These are phyloP conservation scores for Apostichopus japonicus DNA, from an alignment of 35 echinoderm and acorn worm genomes.

Conservation along the genomic window DNA sequence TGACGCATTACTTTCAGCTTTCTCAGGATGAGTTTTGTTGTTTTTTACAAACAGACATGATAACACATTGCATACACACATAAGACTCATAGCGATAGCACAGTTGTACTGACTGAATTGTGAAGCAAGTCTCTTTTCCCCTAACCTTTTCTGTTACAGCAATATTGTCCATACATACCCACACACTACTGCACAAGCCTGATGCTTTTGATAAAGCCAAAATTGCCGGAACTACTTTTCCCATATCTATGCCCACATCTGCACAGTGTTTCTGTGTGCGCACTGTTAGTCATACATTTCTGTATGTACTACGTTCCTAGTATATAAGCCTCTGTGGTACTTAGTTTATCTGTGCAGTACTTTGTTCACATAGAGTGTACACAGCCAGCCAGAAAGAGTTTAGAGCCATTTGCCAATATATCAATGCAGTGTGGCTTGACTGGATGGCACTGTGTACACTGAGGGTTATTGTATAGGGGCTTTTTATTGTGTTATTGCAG, in stretches of 20 bases:
- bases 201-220: slow-evolving; percentile 52
- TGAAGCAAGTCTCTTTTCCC: not conserved
- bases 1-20: no score
- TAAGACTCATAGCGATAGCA: no score
- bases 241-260: slow-evolving; percentile 44
- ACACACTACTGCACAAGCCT: slow-evolving; percentile 25
- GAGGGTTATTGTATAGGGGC: slow-evolving; percentile 20
- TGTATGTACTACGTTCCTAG: slow-evolving; percentile 27
- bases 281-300: slow-evolving; percentile 57
- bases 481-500: slow-evolving; percentile 38
- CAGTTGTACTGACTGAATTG: no score
- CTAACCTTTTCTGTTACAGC: slow-evolving; percentile 9
- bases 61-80: no score
- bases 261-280: slow-evolving; percentile 31
- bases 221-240: slow-evolving; percentile 63
- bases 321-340: not conserved
- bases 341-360: not conserved
- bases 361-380: slow-evolving; percentile 14
- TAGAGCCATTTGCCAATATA: not conserved
- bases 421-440: slow-evolving; percentile 3
- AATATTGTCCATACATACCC: slow-evolving; percentile 12
- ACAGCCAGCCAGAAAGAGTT: slow-evolving; percentile 22
- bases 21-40: no score
- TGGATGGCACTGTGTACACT: slow-evolving; percentile 29
- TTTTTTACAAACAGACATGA: no score